Conservation (phyloP, 2,888 invertebrate species). For the Pristionchus maxplancki region DNA sequence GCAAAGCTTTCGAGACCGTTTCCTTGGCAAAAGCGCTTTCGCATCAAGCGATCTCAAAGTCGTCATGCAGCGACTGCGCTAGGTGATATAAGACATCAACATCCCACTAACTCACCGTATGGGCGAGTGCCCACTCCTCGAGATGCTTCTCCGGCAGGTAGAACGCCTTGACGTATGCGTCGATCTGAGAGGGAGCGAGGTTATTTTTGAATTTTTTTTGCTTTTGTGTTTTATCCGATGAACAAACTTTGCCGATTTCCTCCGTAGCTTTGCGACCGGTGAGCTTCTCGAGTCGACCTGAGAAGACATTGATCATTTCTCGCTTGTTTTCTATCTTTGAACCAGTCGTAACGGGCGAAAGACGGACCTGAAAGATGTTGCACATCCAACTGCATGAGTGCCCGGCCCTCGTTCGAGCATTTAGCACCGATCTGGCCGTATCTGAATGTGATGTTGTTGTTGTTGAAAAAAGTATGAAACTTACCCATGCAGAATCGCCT, state of each 20-base stretch:
- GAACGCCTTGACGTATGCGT: slow-evolving; percentile 95
- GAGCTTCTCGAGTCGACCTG: slow-evolving; percentile 46
- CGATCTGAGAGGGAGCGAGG: slow-evolving; percentile 83
- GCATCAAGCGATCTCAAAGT: too few species aligned
- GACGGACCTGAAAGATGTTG: slow-evolving; percentile 92
- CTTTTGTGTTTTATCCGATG: too few species aligned
- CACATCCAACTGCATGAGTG: slow-evolving; percentile 97
- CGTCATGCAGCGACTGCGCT: too few species aligned
- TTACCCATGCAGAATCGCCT: slow-evolving; percentile 91
- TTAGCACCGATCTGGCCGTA: slow-evolving; percentile 89
- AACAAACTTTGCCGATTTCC: neutral
- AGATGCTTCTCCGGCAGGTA: slow-evolving; percentile 91
- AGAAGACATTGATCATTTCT: neutral
- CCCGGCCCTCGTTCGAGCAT: slow-evolving; percentile 95
- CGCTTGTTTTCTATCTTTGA: too few species aligned
- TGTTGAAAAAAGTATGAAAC: neutral
- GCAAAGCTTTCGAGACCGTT: too few species aligned
- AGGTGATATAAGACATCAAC: too few species aligned
- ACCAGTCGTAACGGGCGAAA: too few species aligned
- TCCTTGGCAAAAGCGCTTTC: too few species aligned
- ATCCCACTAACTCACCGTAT: too few species aligned
- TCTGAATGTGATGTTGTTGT: slow-evolving; percentile 58
- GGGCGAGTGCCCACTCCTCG: slow-evolving; percentile 90
- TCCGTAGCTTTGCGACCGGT: slow-evolving; percentile 32
- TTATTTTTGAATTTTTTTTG: too few species aligned